Evolutionary conservation across 1,140 invertebrate genomes (phyloP).

Genomic region (Monomorium pharaonis): DNA sequence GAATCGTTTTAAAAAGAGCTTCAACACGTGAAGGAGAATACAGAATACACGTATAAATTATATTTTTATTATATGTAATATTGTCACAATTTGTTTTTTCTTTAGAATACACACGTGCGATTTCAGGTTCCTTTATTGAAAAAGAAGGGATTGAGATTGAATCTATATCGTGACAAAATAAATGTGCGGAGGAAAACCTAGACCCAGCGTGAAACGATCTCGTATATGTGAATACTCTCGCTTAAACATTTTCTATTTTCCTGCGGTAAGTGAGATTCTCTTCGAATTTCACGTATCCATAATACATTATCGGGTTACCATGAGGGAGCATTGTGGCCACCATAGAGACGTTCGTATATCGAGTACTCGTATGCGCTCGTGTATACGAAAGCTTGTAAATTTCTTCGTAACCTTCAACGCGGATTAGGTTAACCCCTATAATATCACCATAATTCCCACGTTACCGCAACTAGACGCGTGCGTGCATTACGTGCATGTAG

Average conservation of each 20-base stretch:
- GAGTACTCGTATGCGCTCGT: constrained; percentile 50
- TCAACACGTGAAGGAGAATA: not conserved
- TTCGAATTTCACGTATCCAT: constrained; percentile 73
- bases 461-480: constrained; percentile 65
- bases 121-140: not conserved
- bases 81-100: not conserved
- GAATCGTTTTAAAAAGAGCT: not conserved
- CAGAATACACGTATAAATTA: not conserved
- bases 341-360: constrained; percentile 69
- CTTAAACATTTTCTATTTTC: constrained; percentile 74
- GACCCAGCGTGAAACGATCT: constrained; percentile 61
- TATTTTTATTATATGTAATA: not conserved
- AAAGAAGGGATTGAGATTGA: not conserved
- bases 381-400: constrained; percentile 70
- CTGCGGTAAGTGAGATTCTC: constrained; percentile 65
- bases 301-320: constrained; percentile 76
- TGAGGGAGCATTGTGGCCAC: constrained; percentile 73
- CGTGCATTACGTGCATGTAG: constrained; percentile 8
- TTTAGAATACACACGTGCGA: not conserved
- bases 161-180: not conserved
- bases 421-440: constrained; percentile 73
- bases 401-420: constrained; percentile 69
- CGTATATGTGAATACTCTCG: constrained; percentile 50
- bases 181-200: constrained; percentile 37
- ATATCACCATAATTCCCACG: constrained; percentile 70